These are phyloP conservation scores for Microctonus brassicae DNA, from an alignment of 2,888 invertebrate genomes.

Conservation along the genomic window DNA sequence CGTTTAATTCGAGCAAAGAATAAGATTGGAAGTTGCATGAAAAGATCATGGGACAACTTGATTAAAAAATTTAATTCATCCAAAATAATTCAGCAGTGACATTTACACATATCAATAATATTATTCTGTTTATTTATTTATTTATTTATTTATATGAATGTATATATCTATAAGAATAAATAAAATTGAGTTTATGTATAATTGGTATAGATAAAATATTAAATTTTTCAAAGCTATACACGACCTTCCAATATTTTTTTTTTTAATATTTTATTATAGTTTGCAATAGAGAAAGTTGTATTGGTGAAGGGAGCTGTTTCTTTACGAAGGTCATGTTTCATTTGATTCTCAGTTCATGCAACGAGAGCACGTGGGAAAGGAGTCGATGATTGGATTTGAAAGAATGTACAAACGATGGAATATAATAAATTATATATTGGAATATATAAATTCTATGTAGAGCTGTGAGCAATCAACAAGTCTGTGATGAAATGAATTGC, in stretches of 20 bases:
- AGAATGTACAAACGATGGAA: not conserved
- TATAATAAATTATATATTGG: not conserved
- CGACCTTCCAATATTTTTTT: constrained; percentile 4
- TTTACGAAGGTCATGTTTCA: constrained; percentile 23
- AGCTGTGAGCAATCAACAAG: not conserved
- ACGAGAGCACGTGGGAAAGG: constrained; percentile 23
- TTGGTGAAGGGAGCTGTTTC: constrained; percentile 16
- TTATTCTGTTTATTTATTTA: no score
- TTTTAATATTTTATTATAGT: constrained; percentile 3
- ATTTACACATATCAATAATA: not conserved
- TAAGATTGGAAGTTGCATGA: not conserved
- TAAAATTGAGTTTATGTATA: no score
- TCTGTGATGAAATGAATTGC: not conserved
- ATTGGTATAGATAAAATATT: no score
- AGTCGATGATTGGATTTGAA: not conserved
- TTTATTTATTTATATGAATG: no score
- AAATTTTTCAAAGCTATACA: no score
- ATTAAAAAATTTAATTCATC: constrained; percentile 16
- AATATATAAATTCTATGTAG: no score
- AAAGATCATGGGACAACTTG: constrained; percentile 15
- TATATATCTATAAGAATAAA: not conserved
- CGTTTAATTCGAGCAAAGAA: constrained; percentile 27
- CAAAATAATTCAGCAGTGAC: not conserved
- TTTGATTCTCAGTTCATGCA: constrained; percentile 16
- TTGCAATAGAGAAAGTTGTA: constrained; percentile 4